phyloP scores from a whole-genome alignment of 2,113 vertebrate genomes.

The Crocuta crocuta region DNA sequence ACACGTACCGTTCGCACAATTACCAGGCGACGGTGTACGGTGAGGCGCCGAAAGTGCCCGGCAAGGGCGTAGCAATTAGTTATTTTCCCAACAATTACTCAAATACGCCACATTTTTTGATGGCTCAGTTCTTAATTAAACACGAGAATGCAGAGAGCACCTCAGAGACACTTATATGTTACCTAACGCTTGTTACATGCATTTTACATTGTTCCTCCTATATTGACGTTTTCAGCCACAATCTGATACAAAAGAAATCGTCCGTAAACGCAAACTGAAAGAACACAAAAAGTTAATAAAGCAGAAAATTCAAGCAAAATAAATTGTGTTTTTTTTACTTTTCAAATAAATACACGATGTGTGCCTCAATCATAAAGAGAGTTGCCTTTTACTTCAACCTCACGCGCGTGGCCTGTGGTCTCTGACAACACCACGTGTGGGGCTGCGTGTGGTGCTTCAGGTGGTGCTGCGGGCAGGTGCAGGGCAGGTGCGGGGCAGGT shows the following conservation, averaged over 20 bases:
- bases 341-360: not conserved
- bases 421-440: fast-evolving
- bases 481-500: too few species aligned
- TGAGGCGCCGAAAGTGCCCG: not conserved
- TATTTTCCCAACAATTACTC: not conserved
- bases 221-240: not conserved
- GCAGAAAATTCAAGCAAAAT: not conserved
- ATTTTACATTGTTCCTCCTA: not conserved
- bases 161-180: fast-evolving
- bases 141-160: not conserved
- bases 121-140: not conserved
- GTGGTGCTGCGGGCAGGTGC: too few species aligned
- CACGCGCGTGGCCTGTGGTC: not conserved
- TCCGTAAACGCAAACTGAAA: not conserved
- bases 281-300: not conserved
- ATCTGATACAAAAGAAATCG: not conserved
- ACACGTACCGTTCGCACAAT: not conserved
- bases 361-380: not conserved
- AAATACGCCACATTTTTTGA: not conserved
- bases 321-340: not conserved
- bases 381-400: not conserved
- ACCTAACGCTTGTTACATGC: not conserved
- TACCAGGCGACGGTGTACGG: not conserved
- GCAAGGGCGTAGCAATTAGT: not conserved
- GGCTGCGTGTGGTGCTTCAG: too few species aligned